Conservation (phyloP, 2,113 vertebrate species). For the Cephalopterus ornatus region DNA sequence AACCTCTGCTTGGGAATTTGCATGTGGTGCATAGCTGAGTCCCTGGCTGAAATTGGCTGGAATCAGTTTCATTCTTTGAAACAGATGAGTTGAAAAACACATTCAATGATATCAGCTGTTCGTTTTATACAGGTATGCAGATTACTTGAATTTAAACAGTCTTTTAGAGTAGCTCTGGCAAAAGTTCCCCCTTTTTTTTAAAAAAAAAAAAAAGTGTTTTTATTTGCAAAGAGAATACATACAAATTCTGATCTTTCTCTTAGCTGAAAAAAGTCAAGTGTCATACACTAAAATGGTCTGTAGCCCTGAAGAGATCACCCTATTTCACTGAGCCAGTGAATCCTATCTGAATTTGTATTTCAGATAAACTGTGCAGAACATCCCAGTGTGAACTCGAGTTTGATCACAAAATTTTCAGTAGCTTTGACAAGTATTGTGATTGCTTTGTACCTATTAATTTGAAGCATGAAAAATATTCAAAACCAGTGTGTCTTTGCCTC, state of each 20-base stretch:
- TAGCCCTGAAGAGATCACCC: not conserved
- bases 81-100: not conserved
- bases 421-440: not conserved
- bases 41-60: not conserved
- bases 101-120: not conserved
- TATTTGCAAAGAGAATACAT: not conserved
- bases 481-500: not conserved
- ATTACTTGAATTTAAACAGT: not conserved
- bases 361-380: not conserved
- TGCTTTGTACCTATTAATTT: not conserved
- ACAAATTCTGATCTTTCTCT: not conserved
- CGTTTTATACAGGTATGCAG: constrained; percentile 43
- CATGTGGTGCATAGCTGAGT: not conserved
- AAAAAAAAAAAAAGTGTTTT: not conserved
- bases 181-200: not conserved
- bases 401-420: not conserved
- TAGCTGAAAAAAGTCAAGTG: not conserved
- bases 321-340: not conserved
- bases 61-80: not conserved
- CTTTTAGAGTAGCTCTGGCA: not conserved
- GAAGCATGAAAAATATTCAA: not conserved
- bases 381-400: not conserved
- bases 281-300: not conserved
- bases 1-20: not conserved
- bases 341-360: not conserved